These are phyloP conservation scores for Saiga tatarica DNA, from an alignment of 2,113 vertebrate genomes.

Conservation along the genomic window DNA sequence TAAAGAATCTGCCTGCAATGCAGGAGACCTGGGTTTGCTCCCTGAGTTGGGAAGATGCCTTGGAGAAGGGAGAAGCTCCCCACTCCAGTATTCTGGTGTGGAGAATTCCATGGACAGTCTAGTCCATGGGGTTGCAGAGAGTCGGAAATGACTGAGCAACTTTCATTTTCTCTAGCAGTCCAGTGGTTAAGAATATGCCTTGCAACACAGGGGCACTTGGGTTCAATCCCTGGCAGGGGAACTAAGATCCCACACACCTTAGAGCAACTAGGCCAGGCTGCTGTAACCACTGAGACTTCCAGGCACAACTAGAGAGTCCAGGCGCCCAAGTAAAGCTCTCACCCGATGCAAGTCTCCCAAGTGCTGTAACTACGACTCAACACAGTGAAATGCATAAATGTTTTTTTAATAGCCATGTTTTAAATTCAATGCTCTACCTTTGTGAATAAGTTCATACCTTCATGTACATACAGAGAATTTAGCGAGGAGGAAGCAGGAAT, in stretches of 20 bases:
- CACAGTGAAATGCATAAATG: background rate
- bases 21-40: background rate
- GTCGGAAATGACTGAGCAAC: background rate
- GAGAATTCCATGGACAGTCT: accelerated
- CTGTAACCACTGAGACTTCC: background rate
- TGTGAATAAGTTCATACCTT: background rate
- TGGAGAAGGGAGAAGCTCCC: background rate
- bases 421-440: background rate
- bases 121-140: background rate
- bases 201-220: accelerated
- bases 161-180: background rate
- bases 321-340: background rate
- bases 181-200: background rate
- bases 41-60: background rate
- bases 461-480: accelerated
- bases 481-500: accelerated
- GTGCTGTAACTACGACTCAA: background rate
- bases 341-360: accelerated
- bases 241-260: background rate
- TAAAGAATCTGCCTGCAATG: background rate
- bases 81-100: background rate
- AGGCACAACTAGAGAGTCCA: background rate
- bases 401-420: background rate
- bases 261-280: background rate
- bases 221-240: accelerated